phyloP scores from a whole-genome alignment of 2,113 vertebrate species.

The Neolamprologus sp. region DNA sequence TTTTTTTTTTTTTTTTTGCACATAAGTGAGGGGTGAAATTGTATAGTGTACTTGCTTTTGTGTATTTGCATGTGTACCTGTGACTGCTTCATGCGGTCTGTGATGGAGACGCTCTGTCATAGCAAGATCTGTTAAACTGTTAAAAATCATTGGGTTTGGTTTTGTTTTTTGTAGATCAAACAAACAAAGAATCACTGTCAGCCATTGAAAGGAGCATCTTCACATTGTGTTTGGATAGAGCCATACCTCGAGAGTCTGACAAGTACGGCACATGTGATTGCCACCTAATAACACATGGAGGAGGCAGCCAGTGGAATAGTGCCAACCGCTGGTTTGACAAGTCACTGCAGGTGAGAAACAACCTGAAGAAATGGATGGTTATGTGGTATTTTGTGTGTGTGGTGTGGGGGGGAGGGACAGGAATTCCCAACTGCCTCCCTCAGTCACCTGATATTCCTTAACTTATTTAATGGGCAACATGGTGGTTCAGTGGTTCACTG shows the following conservation, averaged over 20 bases:
- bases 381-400: not conserved
- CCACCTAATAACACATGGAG: conserved; percentile 89
- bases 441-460: not conserved
- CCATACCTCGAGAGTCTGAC: conserved; percentile 73
- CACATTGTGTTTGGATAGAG: conserved; percentile 82
- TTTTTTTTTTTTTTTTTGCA: not conserved
- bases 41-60: not conserved
- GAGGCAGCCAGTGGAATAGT: conserved; percentile 83
- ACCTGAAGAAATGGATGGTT: not conserved
- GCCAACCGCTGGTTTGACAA: conserved; percentile 98
- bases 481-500: not conserved
- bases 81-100: not conserved
- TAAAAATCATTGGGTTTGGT: not conserved
- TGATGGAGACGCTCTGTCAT: not conserved
- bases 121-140: not conserved
- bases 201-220: conserved; percentile 91
- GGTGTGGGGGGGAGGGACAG: not conserved
- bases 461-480: not conserved
- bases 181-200: conserved; percentile 83
- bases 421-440: not conserved
- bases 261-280: conserved; percentile 75
- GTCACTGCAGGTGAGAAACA: conserved; percentile 81
- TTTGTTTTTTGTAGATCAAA: conserved; percentile 73
- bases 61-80: not conserved
- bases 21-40: not conserved